A percentile compares a stretch with the other conserved stretches of the same genome.
These are phyloP conservation scores for Osmerus eperlanus DNA, from an alignment of 2,113 vertebrate genomes.

Conservation along the genomic window DNA sequence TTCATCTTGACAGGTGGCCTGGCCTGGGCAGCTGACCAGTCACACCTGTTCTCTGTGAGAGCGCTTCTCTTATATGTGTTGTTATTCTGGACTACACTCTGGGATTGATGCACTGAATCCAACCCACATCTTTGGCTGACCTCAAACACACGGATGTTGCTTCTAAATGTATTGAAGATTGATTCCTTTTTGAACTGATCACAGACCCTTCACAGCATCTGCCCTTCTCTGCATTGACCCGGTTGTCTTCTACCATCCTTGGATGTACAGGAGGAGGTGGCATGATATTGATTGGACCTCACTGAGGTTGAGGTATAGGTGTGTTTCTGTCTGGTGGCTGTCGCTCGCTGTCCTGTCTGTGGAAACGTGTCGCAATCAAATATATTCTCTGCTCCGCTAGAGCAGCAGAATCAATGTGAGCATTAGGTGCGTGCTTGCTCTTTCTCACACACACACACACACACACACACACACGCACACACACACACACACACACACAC, in stretches of 20 bases:
- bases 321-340: background rate
- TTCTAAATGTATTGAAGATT: conserved; percentile 10
- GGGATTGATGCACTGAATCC: background rate
- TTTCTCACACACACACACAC: background rate
- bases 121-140: background rate
- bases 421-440: background rate
- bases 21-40: too few species aligned
- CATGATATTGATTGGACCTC: too few species aligned
- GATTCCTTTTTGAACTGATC: background rate
- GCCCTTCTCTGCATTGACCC: background rate
- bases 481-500: background rate
- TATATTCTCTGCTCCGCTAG: background rate
- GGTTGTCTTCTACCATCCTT: background rate
- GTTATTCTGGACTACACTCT: background rate
- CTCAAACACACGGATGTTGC: background rate
- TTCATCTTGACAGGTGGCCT: too few species aligned
- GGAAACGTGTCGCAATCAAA: background rate
- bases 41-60: background rate
- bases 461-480: background rate
- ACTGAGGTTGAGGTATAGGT: background rate
- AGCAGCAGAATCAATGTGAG: background rate
- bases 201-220: background rate
- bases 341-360: background rate
- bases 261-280: too few species aligned
- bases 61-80: background rate